phyloP scores from a whole-genome alignment of 2,797 vertebrate genomes.

The Myiothlypis chrysogaster region DNA sequence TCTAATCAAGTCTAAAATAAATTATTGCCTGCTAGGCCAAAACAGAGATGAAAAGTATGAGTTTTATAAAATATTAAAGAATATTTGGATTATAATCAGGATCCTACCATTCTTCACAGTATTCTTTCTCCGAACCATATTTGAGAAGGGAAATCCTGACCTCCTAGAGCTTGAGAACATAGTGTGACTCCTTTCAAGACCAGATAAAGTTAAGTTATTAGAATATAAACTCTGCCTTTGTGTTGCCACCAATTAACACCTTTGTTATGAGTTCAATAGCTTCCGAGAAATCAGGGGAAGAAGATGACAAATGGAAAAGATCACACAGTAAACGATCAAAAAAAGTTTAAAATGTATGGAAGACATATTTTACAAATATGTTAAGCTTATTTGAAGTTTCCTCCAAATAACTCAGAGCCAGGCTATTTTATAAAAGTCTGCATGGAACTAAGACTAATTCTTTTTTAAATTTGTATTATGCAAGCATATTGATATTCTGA shows the following conservation, averaged over 20 bases:
- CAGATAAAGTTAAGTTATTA: background rate
- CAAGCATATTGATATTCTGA: background rate
- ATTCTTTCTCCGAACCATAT: background rate
- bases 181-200: background rate
- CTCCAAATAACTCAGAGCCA: background rate
- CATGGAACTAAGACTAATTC: background rate
- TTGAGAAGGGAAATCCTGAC: background rate
- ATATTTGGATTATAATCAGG: background rate
- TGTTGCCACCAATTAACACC: background rate
- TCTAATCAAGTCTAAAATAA: background rate
- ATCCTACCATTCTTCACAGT: background rate
- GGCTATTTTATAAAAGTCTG: background rate
- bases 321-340: background rate
- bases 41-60: background rate
- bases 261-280: background rate
- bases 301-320: background rate
- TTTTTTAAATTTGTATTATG: background rate
- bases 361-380: background rate
- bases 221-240: background rate
- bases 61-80: background rate
- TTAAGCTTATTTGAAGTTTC: background rate
- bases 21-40: background rate
- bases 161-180: background rate
- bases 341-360: background rate
- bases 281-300: background rate